phyloP scores from a whole-genome alignment of 1,140 invertebrate genomes.

The Megalonaias nervosa region DNA sequence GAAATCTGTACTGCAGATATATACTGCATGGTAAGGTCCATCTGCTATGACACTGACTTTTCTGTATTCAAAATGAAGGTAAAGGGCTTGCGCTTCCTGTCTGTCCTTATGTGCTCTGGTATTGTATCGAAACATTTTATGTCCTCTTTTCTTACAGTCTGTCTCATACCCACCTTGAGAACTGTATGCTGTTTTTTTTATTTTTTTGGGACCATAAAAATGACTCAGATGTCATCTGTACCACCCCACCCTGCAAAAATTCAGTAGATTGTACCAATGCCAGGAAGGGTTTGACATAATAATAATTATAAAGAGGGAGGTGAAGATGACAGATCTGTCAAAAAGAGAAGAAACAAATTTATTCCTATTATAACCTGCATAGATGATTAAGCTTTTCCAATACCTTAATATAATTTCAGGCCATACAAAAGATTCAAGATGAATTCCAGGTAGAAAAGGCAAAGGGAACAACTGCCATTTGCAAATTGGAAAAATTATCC shows the following conservation, averaged over 20 bases:
- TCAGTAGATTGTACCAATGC: not conserved
- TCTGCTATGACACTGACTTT: too few relatives aligned
- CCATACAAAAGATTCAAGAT: constrained; percentile 33
- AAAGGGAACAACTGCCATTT: constrained; percentile 10
- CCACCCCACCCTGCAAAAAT: not conserved
- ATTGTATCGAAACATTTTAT: too few relatives aligned
- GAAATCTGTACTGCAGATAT: too few relatives aligned
- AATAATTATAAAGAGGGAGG: not conserved
- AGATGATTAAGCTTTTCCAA: not conserved
- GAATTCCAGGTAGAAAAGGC: constrained; percentile 36
- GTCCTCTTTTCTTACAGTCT: too few relatives aligned
- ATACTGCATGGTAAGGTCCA: too few relatives aligned
- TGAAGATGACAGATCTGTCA: not conserved
- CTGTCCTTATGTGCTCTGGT: too few relatives aligned
- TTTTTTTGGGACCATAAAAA: too few relatives aligned
- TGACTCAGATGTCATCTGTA: too few relatives aligned
- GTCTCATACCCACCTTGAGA: too few relatives aligned
- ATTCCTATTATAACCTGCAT: not conserved
- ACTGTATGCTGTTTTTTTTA: too few relatives aligned
- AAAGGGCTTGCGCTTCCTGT: too few relatives aligned
- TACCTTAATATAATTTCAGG: constrained; percentile 8
- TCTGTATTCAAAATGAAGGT: too few relatives aligned
- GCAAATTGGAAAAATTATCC: constrained; percentile 11
- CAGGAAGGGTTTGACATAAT: not conserved
- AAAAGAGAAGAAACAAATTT: not conserved